Percentiles rank a stretch among this genome's conserved stretches.
phyloP scores from a whole-genome alignment of 2,888 invertebrate genomes.

The Nymphalis urticae region DNA sequence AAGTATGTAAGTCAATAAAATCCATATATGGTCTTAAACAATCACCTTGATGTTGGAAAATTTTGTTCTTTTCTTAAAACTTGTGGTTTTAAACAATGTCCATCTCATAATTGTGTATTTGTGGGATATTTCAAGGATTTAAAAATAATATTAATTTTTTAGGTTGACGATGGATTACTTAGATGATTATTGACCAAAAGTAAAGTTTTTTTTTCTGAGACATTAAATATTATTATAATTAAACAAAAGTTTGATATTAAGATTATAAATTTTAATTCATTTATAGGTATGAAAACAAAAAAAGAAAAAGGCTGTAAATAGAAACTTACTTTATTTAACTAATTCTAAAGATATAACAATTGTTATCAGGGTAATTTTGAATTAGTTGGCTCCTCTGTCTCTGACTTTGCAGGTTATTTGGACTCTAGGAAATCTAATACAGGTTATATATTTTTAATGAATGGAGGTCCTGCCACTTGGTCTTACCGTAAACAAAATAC shows the following conservation, averaged over 20 bases:
- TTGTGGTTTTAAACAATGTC: slow-evolving; percentile 10
- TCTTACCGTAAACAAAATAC: slow-evolving; percentile 40
- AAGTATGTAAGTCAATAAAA: slow-evolving; percentile 29
- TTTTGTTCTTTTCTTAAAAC: too few relatives aligned
- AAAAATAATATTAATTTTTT: slow-evolving; percentile 13
- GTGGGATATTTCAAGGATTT: slow-evolving; percentile 16
- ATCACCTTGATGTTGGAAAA: slow-evolving; percentile 30
- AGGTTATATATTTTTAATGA: slow-evolving; percentile 44
- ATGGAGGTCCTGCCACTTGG: slow-evolving; percentile 43
- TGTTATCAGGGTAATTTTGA: slow-evolving; percentile 34
- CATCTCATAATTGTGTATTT: slow-evolving; percentile 19
- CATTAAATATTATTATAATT: background rate
- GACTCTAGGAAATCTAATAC: slow-evolving; percentile 44
- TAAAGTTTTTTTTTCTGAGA: background rate
- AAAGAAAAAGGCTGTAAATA: background rate
- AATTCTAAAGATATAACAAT: slow-evolving; percentile 42
- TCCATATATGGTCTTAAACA: slow-evolving; percentile 32
- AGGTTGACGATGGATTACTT: slow-evolving; percentile 20
- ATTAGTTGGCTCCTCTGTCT: slow-evolving; percentile 43
- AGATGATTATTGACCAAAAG: background rate
- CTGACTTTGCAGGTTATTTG: slow-evolving; percentile 44
- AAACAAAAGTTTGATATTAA: background rate
- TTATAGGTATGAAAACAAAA: background rate
- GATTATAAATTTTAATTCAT: background rate
- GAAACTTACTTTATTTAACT: slow-evolving; percentile 41